These are phyloP conservation scores for Sycobia sp. DNA, from an alignment of 1,140 invertebrate genomes.

Conservation along the genomic window DNA sequence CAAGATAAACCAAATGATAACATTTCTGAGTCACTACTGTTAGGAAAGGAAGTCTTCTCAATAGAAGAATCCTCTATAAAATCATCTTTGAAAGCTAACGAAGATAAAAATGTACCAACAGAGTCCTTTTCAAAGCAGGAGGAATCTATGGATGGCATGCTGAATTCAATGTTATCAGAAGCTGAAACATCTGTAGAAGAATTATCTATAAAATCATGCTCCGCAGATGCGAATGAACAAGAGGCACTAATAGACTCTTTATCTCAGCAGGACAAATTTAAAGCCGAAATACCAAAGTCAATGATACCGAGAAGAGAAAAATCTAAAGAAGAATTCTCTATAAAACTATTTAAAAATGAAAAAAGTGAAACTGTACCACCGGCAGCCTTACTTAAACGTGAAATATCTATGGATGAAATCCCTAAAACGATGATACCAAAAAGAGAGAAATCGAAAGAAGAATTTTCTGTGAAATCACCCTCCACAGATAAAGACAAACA, in stretches of 20 bases:
- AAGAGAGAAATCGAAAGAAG: constrained; percentile 32
- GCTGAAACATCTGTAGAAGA: not conserved
- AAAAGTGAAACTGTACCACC: not conserved
- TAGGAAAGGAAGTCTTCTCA: no score
- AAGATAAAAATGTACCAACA: no score
- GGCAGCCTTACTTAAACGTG: not conserved
- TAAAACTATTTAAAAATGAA: constrained; percentile 2
- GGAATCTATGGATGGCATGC: constrained; percentile 7
- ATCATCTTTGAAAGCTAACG: no score
- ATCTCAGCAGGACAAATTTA: not conserved
- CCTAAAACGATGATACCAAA: constrained; percentile 18
- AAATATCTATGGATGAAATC: constrained; percentile 14
- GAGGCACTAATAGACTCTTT: not conserved
- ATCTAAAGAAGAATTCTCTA: constrained; percentile 6
- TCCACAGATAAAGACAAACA: not conserved
- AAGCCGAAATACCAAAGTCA: constrained; percentile 5
- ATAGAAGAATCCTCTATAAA: no score
- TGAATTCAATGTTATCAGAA: not conserved
- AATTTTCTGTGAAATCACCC: constrained; percentile 11
- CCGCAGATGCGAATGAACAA: constrained; percentile 6
- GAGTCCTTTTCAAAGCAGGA: not conserved
- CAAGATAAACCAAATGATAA: no score
- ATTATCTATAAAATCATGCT: not conserved
- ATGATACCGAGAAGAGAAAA: constrained; percentile 15
- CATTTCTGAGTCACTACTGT: no score